Base-by-base conservation (phyloP, 2,113 vertebrate genomes). In the Tetraodon nigroviridis region DNA sequence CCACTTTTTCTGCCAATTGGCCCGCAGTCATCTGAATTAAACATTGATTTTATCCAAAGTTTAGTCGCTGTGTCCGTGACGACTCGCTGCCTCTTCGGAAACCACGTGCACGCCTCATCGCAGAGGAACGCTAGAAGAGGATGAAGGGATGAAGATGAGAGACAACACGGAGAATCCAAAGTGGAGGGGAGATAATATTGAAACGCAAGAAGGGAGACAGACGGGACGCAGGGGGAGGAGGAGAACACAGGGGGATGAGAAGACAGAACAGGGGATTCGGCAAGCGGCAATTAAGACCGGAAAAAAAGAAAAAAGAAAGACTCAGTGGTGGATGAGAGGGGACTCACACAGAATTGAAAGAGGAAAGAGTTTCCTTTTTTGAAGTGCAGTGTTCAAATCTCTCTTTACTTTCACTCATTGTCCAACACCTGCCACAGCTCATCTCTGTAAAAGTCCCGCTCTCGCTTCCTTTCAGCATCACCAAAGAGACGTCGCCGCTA, bases 1-100 rank as follows among this genome's bases (percentile, higher is more conserved):
- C 81, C 73, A 86, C 79, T 87, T 84, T 85, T 87, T 89, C 83
- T 88, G 81, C 88, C 87, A 89, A 86, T 89, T 27, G 87, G 89
- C 91, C 90, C 78, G 67, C 79, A 90, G 90, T 88, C 72, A 86
- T 90, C 84, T 89, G 89, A 90, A 91, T 90, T 90, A 91, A 91
- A 89, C 87, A 91, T 88, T 84, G 89, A 91, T 91, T 88, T 89
- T 89, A 91, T 90, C 87, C 62, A 78, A 88, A 79, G 82, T 89
- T 88, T 87, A 85, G 84, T 84, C 79, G 69, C 79, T 79, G 69
- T 22, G 72, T 80, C 80, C 61, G 63, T 72, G 78, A 73, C 66
- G 53, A 82, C 79, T 74, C 41, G 41, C 42, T 69, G 70, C 73
- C 72, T 73, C 78, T 73, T 72, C 27, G 58, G 75, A 61, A 75